These are phyloP conservation scores for Drosophila nigricruria DNA, from an alignment of 2,888 invertebrate species.

Conservation along the genomic window DNA sequence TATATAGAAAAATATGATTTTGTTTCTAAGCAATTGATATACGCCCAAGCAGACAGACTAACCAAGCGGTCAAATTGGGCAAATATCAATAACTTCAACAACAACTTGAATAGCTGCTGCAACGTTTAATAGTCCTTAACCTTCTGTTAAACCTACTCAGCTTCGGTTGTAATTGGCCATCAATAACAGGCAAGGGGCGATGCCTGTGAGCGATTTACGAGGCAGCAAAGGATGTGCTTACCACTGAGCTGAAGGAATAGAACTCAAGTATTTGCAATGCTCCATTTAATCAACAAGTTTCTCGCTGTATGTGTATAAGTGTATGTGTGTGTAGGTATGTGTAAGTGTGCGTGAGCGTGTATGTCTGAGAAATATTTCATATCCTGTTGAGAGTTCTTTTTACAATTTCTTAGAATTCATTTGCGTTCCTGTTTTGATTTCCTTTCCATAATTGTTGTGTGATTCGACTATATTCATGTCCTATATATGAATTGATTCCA, in stretches of 20 bases:
- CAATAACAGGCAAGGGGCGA: constrained; percentile 5
- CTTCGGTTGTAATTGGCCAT: constrained; percentile 14
- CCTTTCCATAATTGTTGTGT: constrained; percentile 30
- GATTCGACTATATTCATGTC: not conserved
- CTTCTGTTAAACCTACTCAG: not conserved
- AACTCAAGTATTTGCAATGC: constrained; percentile 52
- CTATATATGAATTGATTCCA: constrained; percentile 2
- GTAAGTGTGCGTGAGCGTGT: not conserved
- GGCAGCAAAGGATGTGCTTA: not conserved
- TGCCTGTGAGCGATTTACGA: constrained; percentile 10
- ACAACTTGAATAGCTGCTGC: not conserved
- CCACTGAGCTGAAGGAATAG: not conserved
- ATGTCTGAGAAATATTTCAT: not conserved
- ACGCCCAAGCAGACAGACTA: not conserved
- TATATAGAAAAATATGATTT: not conserved
- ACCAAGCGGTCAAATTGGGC: not conserved
- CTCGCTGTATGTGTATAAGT: not conserved
- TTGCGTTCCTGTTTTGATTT: constrained; percentile 24
- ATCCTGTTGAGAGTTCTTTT: not conserved
- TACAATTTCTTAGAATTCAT: constrained; percentile 44
- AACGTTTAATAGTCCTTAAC: constrained; percentile 1
- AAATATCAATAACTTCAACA: not conserved
- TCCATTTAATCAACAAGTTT: constrained; percentile 41
- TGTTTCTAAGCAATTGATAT: not conserved
- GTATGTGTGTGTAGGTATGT: not conserved